These are phyloP conservation scores for Aythya baeri DNA, from an alignment of 2,113 vertebrate genomes.

Conservation along the genomic window DNA sequence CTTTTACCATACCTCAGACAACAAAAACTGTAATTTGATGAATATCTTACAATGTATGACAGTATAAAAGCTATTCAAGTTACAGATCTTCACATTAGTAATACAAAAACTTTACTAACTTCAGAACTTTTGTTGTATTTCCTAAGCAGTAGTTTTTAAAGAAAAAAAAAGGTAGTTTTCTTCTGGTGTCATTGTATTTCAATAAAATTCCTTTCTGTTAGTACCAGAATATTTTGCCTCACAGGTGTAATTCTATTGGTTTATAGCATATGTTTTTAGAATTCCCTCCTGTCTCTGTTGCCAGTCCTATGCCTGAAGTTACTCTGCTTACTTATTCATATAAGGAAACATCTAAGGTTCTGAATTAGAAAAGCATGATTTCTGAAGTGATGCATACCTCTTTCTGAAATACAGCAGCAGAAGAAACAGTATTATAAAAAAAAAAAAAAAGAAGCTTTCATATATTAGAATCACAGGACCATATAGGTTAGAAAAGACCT, in stretches of 20 bases:
- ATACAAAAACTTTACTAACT: background rate
- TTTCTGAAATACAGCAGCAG: background rate
- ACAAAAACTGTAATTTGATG: background rate
- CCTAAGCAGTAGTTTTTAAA: background rate
- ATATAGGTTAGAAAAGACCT: background rate
- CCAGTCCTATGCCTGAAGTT: background rate
- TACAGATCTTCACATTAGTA: background rate
- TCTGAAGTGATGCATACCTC: background rate
- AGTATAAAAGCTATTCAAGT: background rate
- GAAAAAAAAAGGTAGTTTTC: background rate
- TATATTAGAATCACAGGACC: background rate
- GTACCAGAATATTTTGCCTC: background rate
- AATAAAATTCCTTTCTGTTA: background rate
- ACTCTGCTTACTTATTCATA: background rate
- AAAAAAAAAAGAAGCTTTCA: background rate
- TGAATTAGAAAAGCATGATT: background rate
- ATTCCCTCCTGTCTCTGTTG: background rate
- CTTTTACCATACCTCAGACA: background rate
- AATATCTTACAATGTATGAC: background rate
- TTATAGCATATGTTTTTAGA: background rate
- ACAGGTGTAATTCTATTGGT: background rate
- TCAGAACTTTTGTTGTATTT: background rate
- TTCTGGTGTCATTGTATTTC: background rate
- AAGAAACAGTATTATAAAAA: background rate
- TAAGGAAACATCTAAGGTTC: background rate